phyloP scores from a whole-genome alignment of 2,113 vertebrate species.

The Rhinolophus sinicus region DNA sequence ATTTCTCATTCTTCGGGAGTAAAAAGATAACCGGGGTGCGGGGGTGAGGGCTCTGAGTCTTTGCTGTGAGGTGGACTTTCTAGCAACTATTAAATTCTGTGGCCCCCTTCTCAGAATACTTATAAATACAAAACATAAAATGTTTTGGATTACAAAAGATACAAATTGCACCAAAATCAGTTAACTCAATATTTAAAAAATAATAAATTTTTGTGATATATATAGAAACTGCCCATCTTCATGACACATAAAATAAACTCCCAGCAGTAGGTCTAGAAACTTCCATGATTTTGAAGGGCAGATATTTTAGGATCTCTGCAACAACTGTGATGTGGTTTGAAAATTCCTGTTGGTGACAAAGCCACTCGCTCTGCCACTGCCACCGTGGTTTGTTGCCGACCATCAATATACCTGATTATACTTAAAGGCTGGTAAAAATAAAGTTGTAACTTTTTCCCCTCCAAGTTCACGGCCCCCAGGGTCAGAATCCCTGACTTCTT shows the following conservation, averaged over 20 bases:
- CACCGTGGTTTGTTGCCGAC: fast-evolving
- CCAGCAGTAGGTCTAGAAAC: no score
- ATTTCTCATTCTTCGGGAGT: background rate
- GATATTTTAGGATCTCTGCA: background rate
- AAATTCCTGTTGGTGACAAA: background rate
- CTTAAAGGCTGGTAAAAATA: background rate
- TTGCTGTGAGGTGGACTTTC: background rate
- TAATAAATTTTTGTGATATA: no score
- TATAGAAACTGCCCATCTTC: background rate
- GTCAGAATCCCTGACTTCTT: fast-evolving
- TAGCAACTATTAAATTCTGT: background rate
- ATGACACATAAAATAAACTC: no score
- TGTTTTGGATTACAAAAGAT: background rate
- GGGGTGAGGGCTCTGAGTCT: background rate
- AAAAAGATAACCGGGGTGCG: no score
- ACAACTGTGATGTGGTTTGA: background rate
- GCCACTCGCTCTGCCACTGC: background rate
- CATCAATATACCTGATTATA: no score
- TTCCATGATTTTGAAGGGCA: background rate
- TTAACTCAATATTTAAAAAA: background rate
- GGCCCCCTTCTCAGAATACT: background rate
- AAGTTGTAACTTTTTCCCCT: background rate
- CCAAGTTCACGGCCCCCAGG: background rate
- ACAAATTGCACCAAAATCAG: background rate
- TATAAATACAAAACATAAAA: background rate